Conservation (phyloP, 2,888 invertebrate species). For the Seira musarum region DNA sequence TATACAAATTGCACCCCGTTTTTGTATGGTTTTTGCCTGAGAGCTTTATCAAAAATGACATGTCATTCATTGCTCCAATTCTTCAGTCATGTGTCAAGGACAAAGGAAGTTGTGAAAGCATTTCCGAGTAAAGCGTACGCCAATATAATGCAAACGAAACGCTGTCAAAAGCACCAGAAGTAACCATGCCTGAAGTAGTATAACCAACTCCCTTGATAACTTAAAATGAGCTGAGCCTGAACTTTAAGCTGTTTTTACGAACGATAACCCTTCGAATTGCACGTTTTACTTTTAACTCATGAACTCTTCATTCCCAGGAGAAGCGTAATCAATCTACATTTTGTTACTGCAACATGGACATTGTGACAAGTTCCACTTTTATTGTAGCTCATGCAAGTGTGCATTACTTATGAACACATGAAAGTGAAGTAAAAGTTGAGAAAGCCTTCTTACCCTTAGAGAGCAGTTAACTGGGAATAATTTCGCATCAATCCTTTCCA, state of each 20-base stretch:
- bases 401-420: too few relatives aligned
- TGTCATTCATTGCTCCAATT: background rate
- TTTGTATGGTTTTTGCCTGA: background rate
- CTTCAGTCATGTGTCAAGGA: background rate
- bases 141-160: too few relatives aligned
- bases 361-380: too few relatives aligned
- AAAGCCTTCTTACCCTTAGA: slow-evolving; percentile 69
- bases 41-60: too few relatives aligned
- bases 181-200: too few relatives aligned
- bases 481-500: slow-evolving; percentile 78
- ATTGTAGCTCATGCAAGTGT: too few relatives aligned
- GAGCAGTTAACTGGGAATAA: slow-evolving; percentile 68
- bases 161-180: too few relatives aligned
- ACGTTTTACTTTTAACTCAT: background rate
- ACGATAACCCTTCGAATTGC: background rate
- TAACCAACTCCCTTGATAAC: background rate
- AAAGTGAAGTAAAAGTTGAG: too few relatives aligned
- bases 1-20: background rate
- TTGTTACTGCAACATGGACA: too few relatives aligned
- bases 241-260: background rate
- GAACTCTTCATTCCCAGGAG: too few relatives aligned
- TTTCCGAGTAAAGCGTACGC: background rate
- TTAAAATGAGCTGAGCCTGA: too few relatives aligned
- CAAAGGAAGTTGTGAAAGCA: background rate
- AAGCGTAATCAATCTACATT: too few relatives aligned